Conservation (phyloP, 2,797 vertebrate genomes). For the Urosaurus nigricauda region DNA sequence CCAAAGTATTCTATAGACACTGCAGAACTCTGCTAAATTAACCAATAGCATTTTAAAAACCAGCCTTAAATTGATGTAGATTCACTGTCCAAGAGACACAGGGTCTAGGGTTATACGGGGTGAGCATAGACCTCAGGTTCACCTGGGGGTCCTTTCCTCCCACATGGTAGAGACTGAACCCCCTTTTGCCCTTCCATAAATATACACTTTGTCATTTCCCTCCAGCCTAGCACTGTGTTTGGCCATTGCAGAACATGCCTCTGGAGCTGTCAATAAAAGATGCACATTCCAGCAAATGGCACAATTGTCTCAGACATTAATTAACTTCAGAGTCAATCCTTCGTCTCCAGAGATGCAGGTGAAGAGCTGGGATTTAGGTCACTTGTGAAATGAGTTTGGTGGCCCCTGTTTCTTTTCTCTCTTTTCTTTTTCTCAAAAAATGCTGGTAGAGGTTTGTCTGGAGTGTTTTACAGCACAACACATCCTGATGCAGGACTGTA, state of each 20-base stretch:
- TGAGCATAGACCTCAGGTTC: neutral
- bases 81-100: neutral
- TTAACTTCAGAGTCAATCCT: conserved; percentile 73
- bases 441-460: neutral
- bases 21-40: conserved; percentile 13
- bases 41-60: neutral
- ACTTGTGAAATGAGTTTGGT: conserved; percentile 43
- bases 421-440: neutral
- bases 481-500: neutral
- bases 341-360: conserved; percentile 69
- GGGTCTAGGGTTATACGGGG: too few species aligned
- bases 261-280: conserved; percentile 71
- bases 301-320: conserved; percentile 65
- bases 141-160: neutral
- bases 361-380: conserved; percentile 71
- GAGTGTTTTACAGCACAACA: neutral
- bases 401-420: conserved; percentile 10
- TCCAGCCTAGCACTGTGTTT: conserved; percentile 12
- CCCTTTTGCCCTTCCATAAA: neutral
- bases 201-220: conserved; percentile 1
- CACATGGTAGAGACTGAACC: neutral
- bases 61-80: neutral
- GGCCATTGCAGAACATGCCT: conserved; percentile 36
- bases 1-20: neutral
- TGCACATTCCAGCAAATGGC: conserved; percentile 48